Evolutionary conservation across 2,797 vertebrate genomes (phyloP), one percentile per base, ranked within the genome.

Genomic region (Spea hammondii): DNA sequence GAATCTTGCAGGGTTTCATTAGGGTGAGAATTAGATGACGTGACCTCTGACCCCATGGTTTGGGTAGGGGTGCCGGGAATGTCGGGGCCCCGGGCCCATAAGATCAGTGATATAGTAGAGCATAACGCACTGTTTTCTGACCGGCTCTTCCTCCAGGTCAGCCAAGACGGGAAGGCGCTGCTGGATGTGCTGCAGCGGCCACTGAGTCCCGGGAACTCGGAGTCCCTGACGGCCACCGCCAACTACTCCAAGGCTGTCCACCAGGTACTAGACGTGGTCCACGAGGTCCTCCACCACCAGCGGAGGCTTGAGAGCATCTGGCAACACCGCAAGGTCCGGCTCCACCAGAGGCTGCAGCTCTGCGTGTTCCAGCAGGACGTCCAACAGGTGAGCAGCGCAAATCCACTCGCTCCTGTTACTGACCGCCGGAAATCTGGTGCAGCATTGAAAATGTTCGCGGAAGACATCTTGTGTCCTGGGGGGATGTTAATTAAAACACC

Each of bases 171-270:
- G 68, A 99, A 99, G 89, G 97, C 97, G 4, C 85, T 99, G 62
- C 80, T 99, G 89, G 98, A 99, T 74, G 96, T 98, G 73, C 92
- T 99, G 11, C 97, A 99, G 89, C 94, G 98, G 62, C 98, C 98
- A 9, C 88, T 99, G 86, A 95, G 97, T 84, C 98, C 98, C 0
- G 95, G 95, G 11, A 98, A 98, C 87, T 92, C 97, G 0, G 97
- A 99, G 66, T 99, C 97, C 4, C 93, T 99, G 84, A 99, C 98
- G 0, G 98, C 98, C 65, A 96, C 96, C 5, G 98, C 98, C 79
- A 99, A 99, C 87, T 99, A 99, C 88, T 99, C 98, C 84, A 97
- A 98, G 89, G 97, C 98, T 4, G 98, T 99, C 50, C 96, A 98
- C 74, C 92, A 95, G 85, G 95, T 99, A 78, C 86, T 99, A 91